Evolutionary conservation across 2,113 vertebrate genomes (phyloP).

Genomic region (Cheilinus undulatus): DNA sequence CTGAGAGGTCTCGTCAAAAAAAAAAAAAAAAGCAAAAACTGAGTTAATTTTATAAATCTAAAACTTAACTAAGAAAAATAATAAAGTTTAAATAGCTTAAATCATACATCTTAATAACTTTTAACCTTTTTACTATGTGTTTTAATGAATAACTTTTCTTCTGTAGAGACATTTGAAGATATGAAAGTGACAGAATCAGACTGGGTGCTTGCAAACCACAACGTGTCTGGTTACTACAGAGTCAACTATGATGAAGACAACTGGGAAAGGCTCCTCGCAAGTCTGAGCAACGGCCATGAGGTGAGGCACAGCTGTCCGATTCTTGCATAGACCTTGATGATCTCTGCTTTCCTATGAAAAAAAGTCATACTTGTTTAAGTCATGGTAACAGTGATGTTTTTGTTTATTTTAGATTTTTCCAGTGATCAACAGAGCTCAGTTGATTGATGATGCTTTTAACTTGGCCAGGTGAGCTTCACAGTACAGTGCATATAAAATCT

Average conservation of each 20-base stretch:
- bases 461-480: slow-evolving; percentile 87
- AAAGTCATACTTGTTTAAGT: background rate
- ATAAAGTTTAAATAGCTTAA: no score
- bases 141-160: background rate
- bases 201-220: slow-evolving; percentile 89
- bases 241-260: slow-evolving; percentile 92
- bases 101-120: no score
- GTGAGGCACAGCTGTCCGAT: slow-evolving; percentile 62
- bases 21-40: no score
- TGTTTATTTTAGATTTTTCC: slow-evolving; percentile 80
- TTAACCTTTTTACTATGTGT: no score
- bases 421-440: slow-evolving; percentile 91
- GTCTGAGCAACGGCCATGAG: background rate
- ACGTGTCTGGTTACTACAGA: slow-evolving; percentile 89
- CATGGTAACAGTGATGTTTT: background rate
- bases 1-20: no score
- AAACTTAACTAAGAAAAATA: no score
- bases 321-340: background rate
- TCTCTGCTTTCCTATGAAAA: background rate
- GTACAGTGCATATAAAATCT: no score
- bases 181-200: slow-evolving; percentile 2
- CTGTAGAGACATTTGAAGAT: rapidly evolving
- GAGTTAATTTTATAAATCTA: no score
- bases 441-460: slow-evolving; percentile 91
- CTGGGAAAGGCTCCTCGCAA: slow-evolving; percentile 83